Percentiles rank a stretch among this genome's conserved stretches.
Conservation (phyloP, 2,888 invertebrate genomes). For the Cantharis rufa region DNA sequence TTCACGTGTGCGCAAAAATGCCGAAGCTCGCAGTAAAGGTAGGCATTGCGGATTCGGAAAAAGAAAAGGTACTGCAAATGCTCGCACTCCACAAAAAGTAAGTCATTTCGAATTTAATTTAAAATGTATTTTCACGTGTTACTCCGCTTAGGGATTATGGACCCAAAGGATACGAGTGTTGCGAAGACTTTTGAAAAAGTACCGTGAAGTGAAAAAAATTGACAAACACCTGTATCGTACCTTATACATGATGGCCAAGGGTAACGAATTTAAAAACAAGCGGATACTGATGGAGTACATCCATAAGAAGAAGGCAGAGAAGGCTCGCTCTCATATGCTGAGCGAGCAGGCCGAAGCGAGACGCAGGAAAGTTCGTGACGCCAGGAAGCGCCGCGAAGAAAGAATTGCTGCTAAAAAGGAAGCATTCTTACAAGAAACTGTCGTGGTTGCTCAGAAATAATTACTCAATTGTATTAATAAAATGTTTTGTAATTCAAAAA, state of each 20-base stretch:
- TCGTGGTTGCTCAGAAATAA: background rate
- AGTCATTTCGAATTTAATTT: slow-evolving; percentile 21
- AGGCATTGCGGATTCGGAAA: slow-evolving; percentile 99
- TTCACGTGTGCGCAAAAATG: slow-evolving; percentile 96
- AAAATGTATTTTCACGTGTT: background rate
- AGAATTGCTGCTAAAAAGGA: slow-evolving; percentile 92
- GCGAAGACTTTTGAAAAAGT: slow-evolving; percentile 91
- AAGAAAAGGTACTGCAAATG: slow-evolving; percentile 99
- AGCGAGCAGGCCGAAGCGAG: slow-evolving; percentile 98
- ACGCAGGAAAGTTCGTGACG: slow-evolving; percentile 94
- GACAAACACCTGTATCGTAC: slow-evolving; percentile 98
- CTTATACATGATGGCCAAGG: slow-evolving; percentile 99
- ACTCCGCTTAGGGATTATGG: slow-evolving; percentile 70
- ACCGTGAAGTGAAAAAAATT: slow-evolving; percentile 97
- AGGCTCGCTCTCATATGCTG: slow-evolving; percentile 95
- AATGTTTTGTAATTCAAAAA: background rate
- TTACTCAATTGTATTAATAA: background rate
- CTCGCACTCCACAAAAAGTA: slow-evolving; percentile 97
- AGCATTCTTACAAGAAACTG: slow-evolving; percentile 75
- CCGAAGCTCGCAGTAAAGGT: slow-evolving; percentile 96
- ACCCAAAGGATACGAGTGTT: slow-evolving; percentile 97
- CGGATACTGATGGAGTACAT: slow-evolving; percentile 99
- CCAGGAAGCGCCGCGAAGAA: slow-evolving; percentile 95
- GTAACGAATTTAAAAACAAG: slow-evolving; percentile 98
- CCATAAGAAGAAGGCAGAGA: slow-evolving; percentile 99